Conservation (phyloP, 1,140 invertebrate genomes). For the Phymorhynchus buccinoides region DNA sequence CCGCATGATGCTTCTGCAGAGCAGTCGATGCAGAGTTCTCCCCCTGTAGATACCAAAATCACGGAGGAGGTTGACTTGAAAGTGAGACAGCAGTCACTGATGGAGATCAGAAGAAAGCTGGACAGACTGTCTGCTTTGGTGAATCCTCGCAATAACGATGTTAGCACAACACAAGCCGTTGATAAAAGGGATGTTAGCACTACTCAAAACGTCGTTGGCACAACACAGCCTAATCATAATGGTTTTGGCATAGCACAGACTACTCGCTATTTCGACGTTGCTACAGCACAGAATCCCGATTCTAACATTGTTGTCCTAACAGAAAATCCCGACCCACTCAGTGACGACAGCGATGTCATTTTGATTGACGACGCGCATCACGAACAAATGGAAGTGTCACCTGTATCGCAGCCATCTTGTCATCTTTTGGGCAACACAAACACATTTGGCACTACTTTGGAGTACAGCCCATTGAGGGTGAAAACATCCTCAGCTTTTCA, state of each 20-base stretch:
- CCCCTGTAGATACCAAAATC: neutral
- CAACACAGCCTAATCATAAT: no score
- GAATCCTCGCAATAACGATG: neutral
- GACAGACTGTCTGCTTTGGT: neutral
- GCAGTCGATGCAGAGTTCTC: neutral
- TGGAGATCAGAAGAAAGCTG: neutral
- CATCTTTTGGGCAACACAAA: neutral
- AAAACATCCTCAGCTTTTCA: neutral
- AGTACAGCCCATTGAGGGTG: neutral
- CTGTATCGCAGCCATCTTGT: neutral
- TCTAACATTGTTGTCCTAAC: no score
- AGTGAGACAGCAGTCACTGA: neutral
- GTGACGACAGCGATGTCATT: no score
- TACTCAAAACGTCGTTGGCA: no score
- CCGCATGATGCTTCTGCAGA: no score
- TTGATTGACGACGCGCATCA: neutral
- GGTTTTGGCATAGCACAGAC: no score
- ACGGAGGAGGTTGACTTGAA: neutral
- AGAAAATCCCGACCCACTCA: no score
- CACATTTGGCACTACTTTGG: neutral
- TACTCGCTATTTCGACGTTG: no score
- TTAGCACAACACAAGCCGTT: neutral
- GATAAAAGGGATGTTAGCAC: no score
- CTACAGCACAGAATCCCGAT: no score
- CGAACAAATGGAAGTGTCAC: neutral